These are phyloP conservation scores for Lagorchestes hirsutus DNA, from an alignment of 2,797 vertebrate species.

Conservation along the genomic window DNA sequence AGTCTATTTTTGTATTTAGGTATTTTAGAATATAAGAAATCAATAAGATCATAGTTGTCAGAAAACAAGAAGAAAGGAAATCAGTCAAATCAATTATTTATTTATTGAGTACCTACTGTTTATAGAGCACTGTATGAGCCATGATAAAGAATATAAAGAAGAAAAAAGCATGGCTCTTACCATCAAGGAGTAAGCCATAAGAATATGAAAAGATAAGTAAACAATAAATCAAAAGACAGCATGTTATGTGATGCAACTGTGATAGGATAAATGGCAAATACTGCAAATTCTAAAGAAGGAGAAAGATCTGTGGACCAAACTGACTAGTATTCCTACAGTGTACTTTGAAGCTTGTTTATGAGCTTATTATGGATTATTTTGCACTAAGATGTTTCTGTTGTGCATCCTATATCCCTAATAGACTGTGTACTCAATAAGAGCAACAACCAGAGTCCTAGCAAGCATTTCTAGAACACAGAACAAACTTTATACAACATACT, in stretches of 20 bases:
- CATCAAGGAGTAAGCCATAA: background rate
- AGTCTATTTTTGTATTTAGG: background rate
- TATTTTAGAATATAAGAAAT: slow-evolving; percentile 39
- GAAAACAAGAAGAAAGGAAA: slow-evolving; percentile 55
- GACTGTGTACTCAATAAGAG: background rate
- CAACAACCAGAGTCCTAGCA: background rate
- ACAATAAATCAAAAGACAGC: background rate
- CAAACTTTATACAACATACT: background rate
- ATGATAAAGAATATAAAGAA: background rate
- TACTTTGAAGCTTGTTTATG: background rate
- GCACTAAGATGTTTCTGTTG: background rate
- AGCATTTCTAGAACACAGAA: background rate
- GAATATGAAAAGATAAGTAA: slow-evolving; percentile 1
- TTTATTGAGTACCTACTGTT: slow-evolving; percentile 28
- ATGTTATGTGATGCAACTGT: background rate
- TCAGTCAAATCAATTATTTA: slow-evolving; percentile 23
- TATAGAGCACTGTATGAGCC: background rate
- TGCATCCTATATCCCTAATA: background rate
- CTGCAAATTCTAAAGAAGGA: background rate
- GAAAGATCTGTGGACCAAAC: background rate
- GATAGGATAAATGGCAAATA: background rate
- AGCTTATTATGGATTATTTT: background rate
- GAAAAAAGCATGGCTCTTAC: background rate
- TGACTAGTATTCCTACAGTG: background rate
- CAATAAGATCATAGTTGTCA: slow-evolving; percentile 14